These are phyloP conservation scores for Sander lucioperca DNA, from an alignment of 2,113 vertebrate species.

Conservation along the genomic window DNA sequence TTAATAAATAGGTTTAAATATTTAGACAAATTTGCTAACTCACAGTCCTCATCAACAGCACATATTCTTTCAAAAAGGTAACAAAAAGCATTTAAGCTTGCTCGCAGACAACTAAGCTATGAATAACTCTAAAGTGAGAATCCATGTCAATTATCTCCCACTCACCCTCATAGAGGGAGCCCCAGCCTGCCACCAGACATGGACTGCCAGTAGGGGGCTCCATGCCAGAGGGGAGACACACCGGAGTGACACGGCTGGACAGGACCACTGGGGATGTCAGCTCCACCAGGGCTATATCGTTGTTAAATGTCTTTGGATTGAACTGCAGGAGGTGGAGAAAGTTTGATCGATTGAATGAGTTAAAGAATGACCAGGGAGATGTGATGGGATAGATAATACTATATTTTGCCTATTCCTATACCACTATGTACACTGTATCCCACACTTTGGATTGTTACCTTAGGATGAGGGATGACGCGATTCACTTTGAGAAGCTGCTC, in stretches of 20 bases:
- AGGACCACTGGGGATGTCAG: conserved; percentile 85
- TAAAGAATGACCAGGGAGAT: no score
- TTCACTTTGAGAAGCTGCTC: conserved; percentile 88
- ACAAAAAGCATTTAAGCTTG: not conserved
- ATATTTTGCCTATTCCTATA: not conserved
- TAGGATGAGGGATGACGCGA: conserved; percentile 92
- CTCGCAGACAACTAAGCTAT: not conserved
- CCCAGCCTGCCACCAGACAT: conserved; percentile 95
- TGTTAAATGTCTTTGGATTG: conserved; percentile 93
- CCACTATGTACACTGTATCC: not conserved
- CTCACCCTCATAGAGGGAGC: conserved; percentile 93
- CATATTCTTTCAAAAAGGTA: not conserved
- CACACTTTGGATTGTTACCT: conserved; percentile 81
- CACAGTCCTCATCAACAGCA: not conserved
- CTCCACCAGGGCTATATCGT: conserved; percentile 93
- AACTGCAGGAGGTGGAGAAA: conserved; percentile 84
- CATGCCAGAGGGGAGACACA: conserved; percentile 88
- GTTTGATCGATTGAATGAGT: not conserved
- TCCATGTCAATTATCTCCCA: not conserved
- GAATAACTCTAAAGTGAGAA: not conserved
- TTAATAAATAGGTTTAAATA: not conserved
- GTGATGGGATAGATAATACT: not conserved
- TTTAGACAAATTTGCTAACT: not conserved
- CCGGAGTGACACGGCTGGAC: conserved; percentile 81
- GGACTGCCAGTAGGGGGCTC: conserved; percentile 88